Conservation (phyloP, 37 sponge, comb jelly and placozoan genomes). For the Beroe ovata region DNA sequence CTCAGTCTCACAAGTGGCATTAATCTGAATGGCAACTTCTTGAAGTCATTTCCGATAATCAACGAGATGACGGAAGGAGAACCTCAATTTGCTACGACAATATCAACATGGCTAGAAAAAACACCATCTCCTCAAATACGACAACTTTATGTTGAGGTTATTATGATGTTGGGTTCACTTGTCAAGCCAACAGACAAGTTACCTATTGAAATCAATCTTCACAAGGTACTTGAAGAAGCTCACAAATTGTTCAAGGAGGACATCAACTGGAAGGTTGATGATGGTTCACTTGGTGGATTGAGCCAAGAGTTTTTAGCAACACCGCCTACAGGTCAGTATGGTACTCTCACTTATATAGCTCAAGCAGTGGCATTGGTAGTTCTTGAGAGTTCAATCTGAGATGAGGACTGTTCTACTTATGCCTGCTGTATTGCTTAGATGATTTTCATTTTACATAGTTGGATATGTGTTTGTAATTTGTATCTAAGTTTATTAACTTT, state of each 20-base stretch:
- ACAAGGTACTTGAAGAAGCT: conserved; percentile 68
- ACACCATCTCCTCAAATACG: conserved; percentile 84
- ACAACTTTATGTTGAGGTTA: conserved; percentile 84
- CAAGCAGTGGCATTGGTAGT: conserved; percentile 74
- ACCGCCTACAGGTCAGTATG: conserved; percentile 91
- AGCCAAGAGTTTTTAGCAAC: conserved; percentile 79
- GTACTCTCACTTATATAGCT: conserved; percentile 85
- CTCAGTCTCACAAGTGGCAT: conserved; percentile 75
- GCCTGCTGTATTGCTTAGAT: too few relatives aligned
- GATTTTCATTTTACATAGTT: too few relatives aligned
- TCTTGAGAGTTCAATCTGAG: too few relatives aligned
- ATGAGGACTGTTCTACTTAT: too few relatives aligned
- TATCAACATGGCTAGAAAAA: conserved; percentile 79
- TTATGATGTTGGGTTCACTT: conserved; percentile 77
- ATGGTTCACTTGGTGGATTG: not conserved
- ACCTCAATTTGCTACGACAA: conserved; percentile 82
- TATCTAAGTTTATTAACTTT: too few relatives aligned
- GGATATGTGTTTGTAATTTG: too few relatives aligned
- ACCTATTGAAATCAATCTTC: conserved; percentile 74
- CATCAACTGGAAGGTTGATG: not conserved
- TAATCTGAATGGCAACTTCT: conserved; percentile 69
- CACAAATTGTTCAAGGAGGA: conserved; percentile 67
- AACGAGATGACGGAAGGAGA: conserved; percentile 93
- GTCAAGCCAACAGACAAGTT: conserved; percentile 66
- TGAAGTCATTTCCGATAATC: conserved; percentile 77